These are phyloP conservation scores for Plectropomus leopardus DNA, from an alignment of 2,113 vertebrate species.

Conservation along the genomic window DNA sequence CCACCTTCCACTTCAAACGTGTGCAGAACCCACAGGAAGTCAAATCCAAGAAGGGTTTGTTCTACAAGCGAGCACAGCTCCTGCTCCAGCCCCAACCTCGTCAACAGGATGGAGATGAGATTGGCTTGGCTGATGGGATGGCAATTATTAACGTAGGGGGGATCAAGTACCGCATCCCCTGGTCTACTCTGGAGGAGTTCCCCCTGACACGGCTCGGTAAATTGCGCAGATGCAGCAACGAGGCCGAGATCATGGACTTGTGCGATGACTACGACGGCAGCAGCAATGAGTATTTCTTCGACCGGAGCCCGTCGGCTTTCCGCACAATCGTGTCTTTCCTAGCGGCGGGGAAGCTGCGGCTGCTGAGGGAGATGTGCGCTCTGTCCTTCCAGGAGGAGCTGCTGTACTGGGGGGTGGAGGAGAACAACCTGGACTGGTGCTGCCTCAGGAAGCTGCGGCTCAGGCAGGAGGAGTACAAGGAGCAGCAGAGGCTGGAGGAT, in stretches of 20 bases:
- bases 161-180: constrained; percentile 93
- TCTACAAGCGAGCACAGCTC: constrained; percentile 90
- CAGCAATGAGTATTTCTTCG: constrained; percentile 98
- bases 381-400: constrained; percentile 97
- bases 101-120: constrained; percentile 74
- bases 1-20: constrained; percentile 85
- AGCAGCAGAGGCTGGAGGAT: constrained; percentile 86
- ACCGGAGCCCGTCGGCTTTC: constrained; percentile 96
- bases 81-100: constrained; percentile 81
- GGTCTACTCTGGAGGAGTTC: constrained; percentile 94
- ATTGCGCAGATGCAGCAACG: constrained; percentile 90
- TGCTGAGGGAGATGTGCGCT: constrained; percentile 94
- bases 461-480: constrained; percentile 91
- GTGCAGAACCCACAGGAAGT: constrained; percentile 87
- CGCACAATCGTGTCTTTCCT: constrained; percentile 94
- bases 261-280: constrained; percentile 95
- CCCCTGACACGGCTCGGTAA: constrained; percentile 93
- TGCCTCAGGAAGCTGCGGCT: constrained; percentile 91
- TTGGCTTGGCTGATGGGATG: constrained; percentile 69
- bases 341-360: constrained; percentile 93
- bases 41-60: constrained; percentile 89
- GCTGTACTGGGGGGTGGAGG: constrained; percentile 97
- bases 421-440: constrained; percentile 94
- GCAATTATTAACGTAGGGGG: constrained; percentile 97
- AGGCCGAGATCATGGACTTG: constrained; percentile 93